Conservation (phyloP, 2,113 vertebrate genomes). For the Hymenochirus boettgeri region DNA sequence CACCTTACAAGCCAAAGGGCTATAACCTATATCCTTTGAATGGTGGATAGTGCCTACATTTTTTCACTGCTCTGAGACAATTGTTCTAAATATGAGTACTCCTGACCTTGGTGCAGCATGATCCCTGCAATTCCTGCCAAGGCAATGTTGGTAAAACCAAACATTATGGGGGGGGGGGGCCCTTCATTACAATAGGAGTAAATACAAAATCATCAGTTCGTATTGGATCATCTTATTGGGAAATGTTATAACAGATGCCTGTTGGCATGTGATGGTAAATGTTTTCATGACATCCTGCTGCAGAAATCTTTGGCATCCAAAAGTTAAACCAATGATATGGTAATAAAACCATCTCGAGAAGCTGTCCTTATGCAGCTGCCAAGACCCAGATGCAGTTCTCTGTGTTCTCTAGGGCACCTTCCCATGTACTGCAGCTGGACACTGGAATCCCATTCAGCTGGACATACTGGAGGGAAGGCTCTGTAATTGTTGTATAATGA, state of each 20-base stretch:
- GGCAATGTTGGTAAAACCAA: too few relatives aligned
- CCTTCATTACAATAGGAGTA: too few relatives aligned
- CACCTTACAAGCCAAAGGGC: too few relatives aligned
- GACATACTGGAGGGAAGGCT: not conserved
- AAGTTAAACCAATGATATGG: constrained; percentile 9
- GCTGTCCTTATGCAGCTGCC: constrained; percentile 6
- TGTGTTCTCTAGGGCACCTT: not conserved
- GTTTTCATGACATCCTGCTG: not conserved
- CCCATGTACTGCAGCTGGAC: constrained; percentile 21
- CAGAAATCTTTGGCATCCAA: not conserved
- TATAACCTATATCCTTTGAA: too few relatives aligned
- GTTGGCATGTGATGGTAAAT: not conserved
- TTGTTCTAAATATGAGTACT: too few relatives aligned
- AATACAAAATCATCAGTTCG: too few relatives aligned
- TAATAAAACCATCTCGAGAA: constrained; percentile 17
- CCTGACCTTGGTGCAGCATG: too few relatives aligned
- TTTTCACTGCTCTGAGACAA: too few relatives aligned
- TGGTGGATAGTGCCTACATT: too few relatives aligned
- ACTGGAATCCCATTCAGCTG: constrained; percentile 23
- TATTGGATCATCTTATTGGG: too few relatives aligned
- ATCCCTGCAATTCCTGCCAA: too few relatives aligned
- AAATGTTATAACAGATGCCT: not conserved
- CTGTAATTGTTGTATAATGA: constrained; percentile 33
- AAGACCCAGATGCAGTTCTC: constrained; percentile 5
- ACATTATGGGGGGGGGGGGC: too few relatives aligned